Percentiles rank a stretch among this genome's conserved stretches.
Conservation (phyloP, 2,888 invertebrate genomes). For the Polydrusus tereticollis region DNA sequence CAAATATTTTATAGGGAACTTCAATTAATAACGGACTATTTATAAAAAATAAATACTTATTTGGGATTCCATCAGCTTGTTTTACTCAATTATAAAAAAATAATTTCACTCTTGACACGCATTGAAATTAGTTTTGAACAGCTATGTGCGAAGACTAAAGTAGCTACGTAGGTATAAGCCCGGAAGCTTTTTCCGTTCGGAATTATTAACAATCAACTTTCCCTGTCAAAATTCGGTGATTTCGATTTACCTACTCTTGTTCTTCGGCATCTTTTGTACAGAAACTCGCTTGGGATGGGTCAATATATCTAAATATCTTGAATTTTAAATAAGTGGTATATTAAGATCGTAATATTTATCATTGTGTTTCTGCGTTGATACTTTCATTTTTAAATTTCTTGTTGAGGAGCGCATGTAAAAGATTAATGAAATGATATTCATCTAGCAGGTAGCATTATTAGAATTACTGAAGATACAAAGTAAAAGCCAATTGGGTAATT, state of each 20-base stretch:
- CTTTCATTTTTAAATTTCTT: slow-evolving; percentile 19
- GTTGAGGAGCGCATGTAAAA: not conserved
- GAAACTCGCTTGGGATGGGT: not conserved
- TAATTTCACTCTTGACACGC: too few species aligned
- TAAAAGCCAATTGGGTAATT: not conserved
- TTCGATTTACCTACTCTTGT: not conserved
- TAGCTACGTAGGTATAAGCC: not conserved
- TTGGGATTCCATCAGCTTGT: too few species aligned
- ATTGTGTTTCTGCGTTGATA: not conserved
- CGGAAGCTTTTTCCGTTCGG: slow-evolving; percentile 1
- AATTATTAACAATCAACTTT: slow-evolving; percentile 12
- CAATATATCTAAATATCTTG: not conserved
- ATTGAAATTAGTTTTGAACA: not conserved
- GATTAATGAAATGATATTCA: not conserved
- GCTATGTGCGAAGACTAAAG: not conserved
- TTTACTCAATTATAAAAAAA: too few species aligned
- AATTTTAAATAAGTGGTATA: not conserved
- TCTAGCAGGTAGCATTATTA: not conserved
- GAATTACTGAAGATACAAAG: not conserved
- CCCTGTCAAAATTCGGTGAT: slow-evolving; percentile 7
- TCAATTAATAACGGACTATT: too few species aligned
- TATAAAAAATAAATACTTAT: too few species aligned
- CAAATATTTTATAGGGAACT: too few species aligned
- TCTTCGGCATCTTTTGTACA: not conserved
- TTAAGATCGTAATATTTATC: not conserved